Evolutionary conservation across 2,888 invertebrate species (phyloP), one percentile per base, ranked within the genome.

Genomic region (Panzeria rudis): DNA sequence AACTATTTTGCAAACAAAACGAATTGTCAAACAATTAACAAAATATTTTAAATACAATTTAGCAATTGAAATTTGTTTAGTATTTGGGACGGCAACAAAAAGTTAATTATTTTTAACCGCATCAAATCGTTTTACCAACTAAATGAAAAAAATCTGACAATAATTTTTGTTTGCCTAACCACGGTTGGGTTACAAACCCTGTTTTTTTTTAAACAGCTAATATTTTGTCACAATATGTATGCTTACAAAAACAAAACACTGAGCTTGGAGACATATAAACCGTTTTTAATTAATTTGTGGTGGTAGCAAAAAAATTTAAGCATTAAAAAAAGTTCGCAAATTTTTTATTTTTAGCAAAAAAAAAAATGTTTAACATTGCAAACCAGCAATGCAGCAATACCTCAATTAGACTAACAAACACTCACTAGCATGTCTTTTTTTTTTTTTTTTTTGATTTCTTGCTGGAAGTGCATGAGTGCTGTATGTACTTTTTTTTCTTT

Each of bases 361-460:
- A 0, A 44, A 44, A 44, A 38, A 11, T 61, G 20, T 68, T 66
- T 72, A 32, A 59, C 29, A 50, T 72, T 66, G 47, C 56, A 47
- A 35, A 29, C 44, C 35, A n/a, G n/a, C n/a, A 62, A 11, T 78
- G 83, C 80, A 73, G 83, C 76, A 78, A 82, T 81, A 85, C 73
- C 62, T 81, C 84, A 85, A 85, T 85, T 85, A 85, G 85, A 75
- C 75, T 66, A 82, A 82, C 77, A 41, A 44, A 73, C 47, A 73
- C 50, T 47, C 38, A 32, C 29, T 20, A 25, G 52, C 50, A 61
- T 68, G 59, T 11, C 35, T 71, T 23, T 71, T 41, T 62, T 61
- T 38, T 73, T 23, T 35, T 35, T 61, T 38, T 13, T 38, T 13
- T 38, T 23, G 25, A 15, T 56, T 80, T 50, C 11, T 73, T 38